Base-by-base conservation (phyloP, 37 sponge, comb jelly and placozoan species). In the Aplysina aerophoba region DNA sequence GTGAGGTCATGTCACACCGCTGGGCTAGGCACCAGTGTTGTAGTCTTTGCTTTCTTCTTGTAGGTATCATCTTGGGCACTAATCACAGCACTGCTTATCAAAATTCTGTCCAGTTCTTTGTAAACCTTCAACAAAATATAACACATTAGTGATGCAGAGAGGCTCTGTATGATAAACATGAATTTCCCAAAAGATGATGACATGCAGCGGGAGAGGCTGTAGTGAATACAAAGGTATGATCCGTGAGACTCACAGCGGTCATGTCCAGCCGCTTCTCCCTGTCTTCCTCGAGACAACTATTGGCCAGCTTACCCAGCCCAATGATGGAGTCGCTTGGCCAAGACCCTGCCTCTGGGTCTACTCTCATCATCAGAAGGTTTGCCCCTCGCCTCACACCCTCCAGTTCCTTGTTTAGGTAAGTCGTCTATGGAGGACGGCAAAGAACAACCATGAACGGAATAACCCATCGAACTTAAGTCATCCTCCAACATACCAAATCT, bases 241-340 rank as follows among this genome's bases (percentile, higher is more conserved):
- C n/a, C n/a, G n/a, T n/a, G 15, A 0, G 1, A 33, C 85, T 61
- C 31, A 93, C 93, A 59, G 89, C 87, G 12, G 19, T 38, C 71
- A 93, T 87, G 39, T 84, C 86, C 0, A 82, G 82, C 0, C 93
- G 69, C 2, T 36, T 3, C 28, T 59, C 6, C 62, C 80, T 72
- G 21, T 87, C 84, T 19, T 91, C 81, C 25, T 87, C 83, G 0
- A 94, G 73, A 60, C 94, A 90, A 55, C 73, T 35, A 41, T 69
- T 82, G 35, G 94, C 94, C 39, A 90, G 77, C 0, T 55, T 31
- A 37, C 85, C 88, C 15, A 94, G 83, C 0, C 35, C 69, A n/a
- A 94, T 35, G 53, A 91, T 87, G 19, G 92, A 86, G 28, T 83
- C 73, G 0, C 89, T 86, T 12, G 94, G 94, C 94, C 94, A 94